Evolutionary conservation across 2,888 invertebrate species (phyloP).

Genomic region (Steinernema carpocapsae): DNA sequence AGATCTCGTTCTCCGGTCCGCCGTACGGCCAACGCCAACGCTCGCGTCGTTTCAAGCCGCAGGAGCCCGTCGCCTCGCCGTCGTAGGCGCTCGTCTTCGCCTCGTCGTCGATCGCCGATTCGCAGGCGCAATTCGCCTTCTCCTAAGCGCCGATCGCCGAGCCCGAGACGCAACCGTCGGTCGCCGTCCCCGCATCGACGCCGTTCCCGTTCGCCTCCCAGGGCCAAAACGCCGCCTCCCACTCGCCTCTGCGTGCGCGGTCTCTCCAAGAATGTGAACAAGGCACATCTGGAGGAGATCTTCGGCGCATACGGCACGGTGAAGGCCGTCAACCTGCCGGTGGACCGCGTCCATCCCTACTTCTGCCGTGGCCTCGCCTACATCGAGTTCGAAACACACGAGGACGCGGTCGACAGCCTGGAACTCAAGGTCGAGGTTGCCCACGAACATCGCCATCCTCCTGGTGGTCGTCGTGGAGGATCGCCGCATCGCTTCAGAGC

Average conservation of each 20-base stretch:
- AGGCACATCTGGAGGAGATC: slow-evolving; percentile 85
- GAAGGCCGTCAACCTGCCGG: slow-evolving; percentile 86
- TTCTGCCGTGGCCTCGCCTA: slow-evolving; percentile 92
- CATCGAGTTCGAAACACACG: slow-evolving; percentile 88
- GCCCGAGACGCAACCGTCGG: slow-evolving; percentile 47
- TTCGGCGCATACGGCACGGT: slow-evolving; percentile 76
- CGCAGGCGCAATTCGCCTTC: slow-evolving; percentile 34
- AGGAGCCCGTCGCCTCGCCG: slow-evolving; percentile 44
- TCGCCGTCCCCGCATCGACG: slow-evolving; percentile 43
- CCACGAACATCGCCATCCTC: neutral
- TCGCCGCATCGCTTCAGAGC: neutral
- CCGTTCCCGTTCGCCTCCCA: slow-evolving; percentile 35
- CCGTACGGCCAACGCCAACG: slow-evolving; percentile 15
- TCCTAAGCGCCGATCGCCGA: slow-evolving; percentile 40
- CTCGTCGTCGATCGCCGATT: slow-evolving; percentile 40
- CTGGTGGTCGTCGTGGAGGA: neutral
- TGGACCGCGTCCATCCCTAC: slow-evolving; percentile 85
- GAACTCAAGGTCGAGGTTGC: slow-evolving; percentile 45
- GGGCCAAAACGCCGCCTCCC: slow-evolving; percentile 34
- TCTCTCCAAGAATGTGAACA: slow-evolving; percentile 47
- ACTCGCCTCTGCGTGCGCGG: slow-evolving; percentile 19
- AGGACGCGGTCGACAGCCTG: slow-evolving; percentile 96
- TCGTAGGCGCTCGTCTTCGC: slow-evolving; percentile 41
- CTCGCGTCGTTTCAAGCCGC: neutral
- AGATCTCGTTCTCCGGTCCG: slow-evolving; percentile 51